Evolutionary conservation across 2,113 vertebrate genomes (phyloP).

Genomic region (Crotalus helleri): DNA sequence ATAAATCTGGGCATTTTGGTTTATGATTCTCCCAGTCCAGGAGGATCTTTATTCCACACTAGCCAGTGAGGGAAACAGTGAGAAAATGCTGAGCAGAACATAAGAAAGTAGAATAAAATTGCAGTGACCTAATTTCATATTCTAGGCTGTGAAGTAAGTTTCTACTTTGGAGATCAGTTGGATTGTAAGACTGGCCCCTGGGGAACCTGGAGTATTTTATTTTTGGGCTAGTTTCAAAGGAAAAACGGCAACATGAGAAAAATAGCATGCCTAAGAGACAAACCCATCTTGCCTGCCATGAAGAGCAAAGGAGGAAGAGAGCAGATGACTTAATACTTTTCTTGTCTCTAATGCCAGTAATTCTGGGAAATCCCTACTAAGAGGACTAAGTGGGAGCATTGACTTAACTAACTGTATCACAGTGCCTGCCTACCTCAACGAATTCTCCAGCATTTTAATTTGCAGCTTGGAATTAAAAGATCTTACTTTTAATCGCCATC

Average conservation of each 20-base stretch:
- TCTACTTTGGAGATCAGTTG: constrained; percentile 51
- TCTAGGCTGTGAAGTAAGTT: constrained; percentile 42
- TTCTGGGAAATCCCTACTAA: constrained; percentile 33
- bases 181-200: constrained; percentile 21
- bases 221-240: constrained; percentile 51
- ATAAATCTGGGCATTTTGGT: constrained; percentile 27
- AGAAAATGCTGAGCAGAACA: constrained; percentile 51
- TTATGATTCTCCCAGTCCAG: constrained; percentile 49
- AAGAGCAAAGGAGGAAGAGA: not conserved
- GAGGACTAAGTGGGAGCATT: not conserved
- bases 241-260: constrained; percentile 41
- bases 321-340: constrained; percentile 10
- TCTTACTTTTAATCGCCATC: not conserved
- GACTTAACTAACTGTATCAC: not conserved
- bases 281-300: not conserved
- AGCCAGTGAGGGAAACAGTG: constrained; percentile 35
- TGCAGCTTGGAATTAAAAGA: not conserved
- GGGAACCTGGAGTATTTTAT: constrained; percentile 47
- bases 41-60: constrained; percentile 53
- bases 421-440: not conserved
- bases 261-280: constrained; percentile 32
- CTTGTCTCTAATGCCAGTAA: constrained; percentile 33
- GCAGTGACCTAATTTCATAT: constrained; percentile 58
- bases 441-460: not conserved
- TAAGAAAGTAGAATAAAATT: constrained; percentile 55